Conservation (phyloP, 1,140 invertebrate species). For the Lysiphlebus fabarum region DNA sequence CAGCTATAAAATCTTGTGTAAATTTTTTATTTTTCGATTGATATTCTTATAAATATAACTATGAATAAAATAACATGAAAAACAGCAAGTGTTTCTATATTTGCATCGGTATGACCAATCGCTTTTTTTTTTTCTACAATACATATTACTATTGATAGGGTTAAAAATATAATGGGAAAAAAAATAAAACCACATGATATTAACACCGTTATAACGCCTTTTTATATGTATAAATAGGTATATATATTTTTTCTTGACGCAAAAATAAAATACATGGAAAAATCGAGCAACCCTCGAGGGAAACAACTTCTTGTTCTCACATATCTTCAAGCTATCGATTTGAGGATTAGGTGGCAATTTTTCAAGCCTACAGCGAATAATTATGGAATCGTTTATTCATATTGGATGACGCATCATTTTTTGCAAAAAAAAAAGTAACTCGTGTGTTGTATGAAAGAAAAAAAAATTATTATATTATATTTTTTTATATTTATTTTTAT, state of each 20-base stretch:
- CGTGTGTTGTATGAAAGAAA: not conserved
- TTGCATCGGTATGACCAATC: too few relatives aligned
- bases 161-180: too few relatives aligned
- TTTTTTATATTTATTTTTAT: slow-evolving; percentile 9
- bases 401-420: not conserved
- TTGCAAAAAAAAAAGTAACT: not conserved
- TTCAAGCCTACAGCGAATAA: slow-evolving; percentile 51
- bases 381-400: slow-evolving; percentile 26
- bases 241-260: not conserved
- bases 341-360: slow-evolving; percentile 51
- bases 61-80: too few relatives aligned
- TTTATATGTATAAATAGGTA: not conserved
- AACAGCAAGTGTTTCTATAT: too few relatives aligned
- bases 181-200: too few relatives aligned
- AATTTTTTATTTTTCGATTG: too few relatives aligned
- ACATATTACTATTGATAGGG: too few relatives aligned
- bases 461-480: not conserved
- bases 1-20: too few relatives aligned
- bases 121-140: too few relatives aligned
- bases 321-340: slow-evolving; percentile 40
- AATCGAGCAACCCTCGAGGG: not conserved
- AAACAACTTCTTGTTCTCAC: slow-evolving; percentile 23
- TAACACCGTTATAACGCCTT: not conserved
- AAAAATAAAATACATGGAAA: not conserved
- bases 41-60: too few relatives aligned